Conservation (phyloP, 2,888 invertebrate species). For the Trachelus tabidus region DNA sequence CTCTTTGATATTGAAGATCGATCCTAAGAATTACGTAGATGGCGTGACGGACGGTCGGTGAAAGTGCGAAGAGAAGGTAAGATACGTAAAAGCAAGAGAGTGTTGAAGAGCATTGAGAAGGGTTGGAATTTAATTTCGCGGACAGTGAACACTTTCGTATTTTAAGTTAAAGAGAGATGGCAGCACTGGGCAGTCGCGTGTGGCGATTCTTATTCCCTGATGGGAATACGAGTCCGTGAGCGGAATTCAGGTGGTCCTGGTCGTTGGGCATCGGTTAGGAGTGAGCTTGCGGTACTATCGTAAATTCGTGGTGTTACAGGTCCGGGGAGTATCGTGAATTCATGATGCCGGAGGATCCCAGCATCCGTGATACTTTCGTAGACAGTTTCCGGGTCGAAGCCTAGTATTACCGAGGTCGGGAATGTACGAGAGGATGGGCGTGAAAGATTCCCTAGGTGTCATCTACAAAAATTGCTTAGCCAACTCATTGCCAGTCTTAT, state of each 20-base stretch:
- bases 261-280: background rate
- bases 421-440: background rate
- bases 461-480: background rate
- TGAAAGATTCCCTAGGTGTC: background rate
- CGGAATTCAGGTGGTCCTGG: background rate
- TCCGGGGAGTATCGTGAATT: background rate
- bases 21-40: background rate
- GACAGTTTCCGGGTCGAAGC: background rate
- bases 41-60: background rate
- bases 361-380: background rate
- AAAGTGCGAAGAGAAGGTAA: background rate
- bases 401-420: background rate
- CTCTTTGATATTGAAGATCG: background rate
- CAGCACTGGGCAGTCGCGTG: background rate
- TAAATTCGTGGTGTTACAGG: background rate
- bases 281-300: background rate
- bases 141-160: background rate
- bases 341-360: background rate
- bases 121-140: background rate
- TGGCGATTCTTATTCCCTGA: background rate
- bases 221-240: background rate
- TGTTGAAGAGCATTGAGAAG: slow-evolving; percentile 10
- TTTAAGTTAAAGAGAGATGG: background rate
- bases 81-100: background rate
- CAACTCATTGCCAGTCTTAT: too few relatives aligned